Base-by-base conservation (phyloP, 2,888 invertebrate species). In the Leptura quadrifasciata region DNA sequence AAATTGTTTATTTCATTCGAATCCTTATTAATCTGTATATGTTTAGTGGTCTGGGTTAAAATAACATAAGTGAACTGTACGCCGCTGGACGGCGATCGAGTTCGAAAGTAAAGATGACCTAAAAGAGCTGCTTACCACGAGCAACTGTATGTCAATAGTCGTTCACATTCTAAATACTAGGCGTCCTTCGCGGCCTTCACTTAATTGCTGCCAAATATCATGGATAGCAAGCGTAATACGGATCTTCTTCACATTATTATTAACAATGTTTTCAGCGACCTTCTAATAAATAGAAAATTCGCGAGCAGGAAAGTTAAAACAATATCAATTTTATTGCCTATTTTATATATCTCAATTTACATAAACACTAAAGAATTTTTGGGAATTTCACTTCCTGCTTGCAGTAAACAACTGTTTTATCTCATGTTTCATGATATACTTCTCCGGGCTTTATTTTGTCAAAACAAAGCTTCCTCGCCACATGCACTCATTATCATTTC, bases 81-180 rank as follows among this genome's bases (percentile, higher is more conserved):
- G 52, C n/a, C 35, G 17, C 52, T 52, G 52, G 65, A 17, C 15
- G 9, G 12, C 15, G 52, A 65, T 47, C 21, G 65, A 65, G 18
- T 65, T 65, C 24, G 65, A 65, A 65, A 65, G 65, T 65, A 65
- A 65, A 24, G 65, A 65, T 65, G 65, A 65, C 65, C 65, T 65
- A 65, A 65, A 65, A 65, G 24, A 24, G 65, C 15, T n/a, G 52
- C 54, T 24, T 17, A 52, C 27, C 15, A 0, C 63, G 0, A 17
- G n/a, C 52, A 52, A 65, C 21, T 52, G 24, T 54, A 52, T 54
- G 65, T 65, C 65, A 65, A 21, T 65, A 65, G n/a, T n/a, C 65
- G 64, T 17, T 54, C 65, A 65, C 52, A 65, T 65, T 65, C 65
- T 63, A 63, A 65, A 27, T 52, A n/a, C 24, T 21, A 15, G 64